These are phyloP conservation scores for Alectura lathami DNA, from an alignment of 2,113 vertebrate species.

Conservation along the genomic window DNA sequence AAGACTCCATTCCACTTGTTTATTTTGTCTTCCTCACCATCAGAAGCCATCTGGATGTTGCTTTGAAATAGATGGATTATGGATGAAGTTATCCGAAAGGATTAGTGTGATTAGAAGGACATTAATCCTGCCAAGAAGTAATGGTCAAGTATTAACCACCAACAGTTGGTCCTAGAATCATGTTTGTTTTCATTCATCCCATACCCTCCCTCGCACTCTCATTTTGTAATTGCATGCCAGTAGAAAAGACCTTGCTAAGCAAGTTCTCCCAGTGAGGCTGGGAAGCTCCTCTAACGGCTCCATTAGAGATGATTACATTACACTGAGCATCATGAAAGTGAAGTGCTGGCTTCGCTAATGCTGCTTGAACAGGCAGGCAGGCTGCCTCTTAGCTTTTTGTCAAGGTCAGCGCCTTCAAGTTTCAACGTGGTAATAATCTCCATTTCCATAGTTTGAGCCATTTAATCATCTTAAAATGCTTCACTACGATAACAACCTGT, in stretches of 20 bases:
- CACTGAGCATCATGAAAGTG: conserved; percentile 4
- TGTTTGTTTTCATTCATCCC: conserved; percentile 59
- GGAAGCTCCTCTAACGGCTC: conserved; percentile 35
- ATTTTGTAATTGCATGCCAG: conserved; percentile 62
- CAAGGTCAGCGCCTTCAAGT: conserved; percentile 31
- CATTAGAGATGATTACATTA: conserved; percentile 61
- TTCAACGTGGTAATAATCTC: not conserved
- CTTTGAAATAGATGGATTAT: conserved; percentile 70
- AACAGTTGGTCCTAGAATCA: conserved; percentile 59
- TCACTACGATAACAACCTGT: not conserved
- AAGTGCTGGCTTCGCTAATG: conserved; percentile 38
- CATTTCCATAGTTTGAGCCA: not conserved
- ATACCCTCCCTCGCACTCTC: conserved; percentile 4
- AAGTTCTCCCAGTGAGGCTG: conserved; percentile 25
- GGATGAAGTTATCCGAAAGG: conserved; percentile 76
- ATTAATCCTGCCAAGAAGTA: conserved; percentile 73
- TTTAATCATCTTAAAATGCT: conserved; percentile 19
- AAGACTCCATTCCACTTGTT: conserved; percentile 54
- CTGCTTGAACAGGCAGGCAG: not conserved
- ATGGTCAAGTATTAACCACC: conserved; percentile 73
- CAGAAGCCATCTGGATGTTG: conserved; percentile 74
- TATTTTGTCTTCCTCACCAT: conserved; percentile 58
- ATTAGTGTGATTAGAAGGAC: conserved; percentile 74
- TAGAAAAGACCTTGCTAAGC: conserved; percentile 37
- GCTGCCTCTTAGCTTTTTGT: not conserved